phyloP scores from a whole-genome alignment of 2,888 invertebrate species.

The Tinea semifulvella region DNA sequence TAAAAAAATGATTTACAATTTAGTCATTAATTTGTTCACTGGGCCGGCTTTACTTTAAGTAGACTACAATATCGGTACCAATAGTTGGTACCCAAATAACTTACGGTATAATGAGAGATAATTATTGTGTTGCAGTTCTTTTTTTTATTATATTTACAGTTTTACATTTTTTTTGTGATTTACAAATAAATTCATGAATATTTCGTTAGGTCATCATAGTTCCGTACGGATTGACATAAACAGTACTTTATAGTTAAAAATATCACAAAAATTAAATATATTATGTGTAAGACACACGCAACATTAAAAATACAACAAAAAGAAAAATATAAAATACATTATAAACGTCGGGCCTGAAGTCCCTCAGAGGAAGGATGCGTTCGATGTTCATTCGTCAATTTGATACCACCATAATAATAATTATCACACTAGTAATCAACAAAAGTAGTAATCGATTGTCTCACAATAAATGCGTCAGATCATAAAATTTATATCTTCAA shows the following conservation, averaged over 20 bases:
- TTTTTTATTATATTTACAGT: conserved; percentile 69
- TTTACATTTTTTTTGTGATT: conserved; percentile 68
- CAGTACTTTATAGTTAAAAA: conserved; percentile 69
- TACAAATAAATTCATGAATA: conserved; percentile 68
- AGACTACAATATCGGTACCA: conserved; percentile 59
- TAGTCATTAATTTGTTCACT: conserved; percentile 66
- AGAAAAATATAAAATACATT: conserved; percentile 65
- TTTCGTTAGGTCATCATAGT: conserved; percentile 67
- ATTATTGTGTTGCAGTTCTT: conserved; percentile 64
- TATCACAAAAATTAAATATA: conserved; percentile 70
- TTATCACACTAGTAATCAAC: conserved; percentile 67
- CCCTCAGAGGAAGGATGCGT: conserved; percentile 69
- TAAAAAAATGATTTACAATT: conserved; percentile 66
- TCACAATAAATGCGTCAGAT: conserved; percentile 69
- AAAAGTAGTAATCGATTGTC: conserved; percentile 67
- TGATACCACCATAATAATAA: conserved; percentile 58
- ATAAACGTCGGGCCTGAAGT: conserved; percentile 65
- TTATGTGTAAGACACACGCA: conserved; percentile 69
- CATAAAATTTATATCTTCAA: conserved; percentile 62
- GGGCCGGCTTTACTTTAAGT: conserved; percentile 61
- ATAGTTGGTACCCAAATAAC: conserved; percentile 58
- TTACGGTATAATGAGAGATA: conserved; percentile 63
- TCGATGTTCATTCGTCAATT: conserved; percentile 67
- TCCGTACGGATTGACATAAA: conserved; percentile 65
- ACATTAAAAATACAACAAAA: conserved; percentile 67